A percentile compares a stretch with the other conserved stretches of the same genome.
These are phyloP conservation scores for Cistogaster globosa DNA, from an alignment of 2,888 invertebrate genomes.

Conservation along the genomic window DNA sequence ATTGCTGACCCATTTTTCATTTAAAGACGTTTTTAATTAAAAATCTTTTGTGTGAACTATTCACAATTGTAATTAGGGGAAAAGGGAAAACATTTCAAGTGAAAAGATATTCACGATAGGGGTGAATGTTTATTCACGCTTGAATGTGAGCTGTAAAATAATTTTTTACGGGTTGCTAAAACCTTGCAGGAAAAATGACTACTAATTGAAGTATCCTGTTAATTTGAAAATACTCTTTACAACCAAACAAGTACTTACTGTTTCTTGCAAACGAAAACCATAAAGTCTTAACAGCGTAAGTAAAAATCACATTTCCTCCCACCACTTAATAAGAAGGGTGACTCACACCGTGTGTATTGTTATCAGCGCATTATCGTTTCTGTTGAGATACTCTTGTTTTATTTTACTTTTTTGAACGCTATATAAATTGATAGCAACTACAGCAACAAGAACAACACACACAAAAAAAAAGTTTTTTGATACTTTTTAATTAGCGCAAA, in stretches of 20 bases:
- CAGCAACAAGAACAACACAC: neutral
- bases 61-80: no score
- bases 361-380: conserved; percentile 53
- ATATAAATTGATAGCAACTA: conserved; percentile 50
- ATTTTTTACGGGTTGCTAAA: no score
- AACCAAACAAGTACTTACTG: neutral
- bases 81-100: no score
- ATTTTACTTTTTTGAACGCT: conserved; percentile 14
- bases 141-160: no score
- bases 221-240: no score
- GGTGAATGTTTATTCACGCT: no score
- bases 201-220: neutral
- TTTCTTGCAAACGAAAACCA: neutral
- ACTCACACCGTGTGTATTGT: conserved; percentile 62
- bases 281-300: conserved; percentile 10
- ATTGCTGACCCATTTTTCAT: no score
- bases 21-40: no score
- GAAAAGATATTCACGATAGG: no score
- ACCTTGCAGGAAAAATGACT: no score
- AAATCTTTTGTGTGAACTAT: no score
- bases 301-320: conserved; percentile 57
- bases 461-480: conserved; percentile 55
- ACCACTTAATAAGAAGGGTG: conserved; percentile 35
- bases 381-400: conserved; percentile 35
- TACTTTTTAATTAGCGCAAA: conserved; percentile 72